phyloP scores from a whole-genome alignment of 2,797 vertebrate genomes.

The Acestrorhynchus altus region DNA sequence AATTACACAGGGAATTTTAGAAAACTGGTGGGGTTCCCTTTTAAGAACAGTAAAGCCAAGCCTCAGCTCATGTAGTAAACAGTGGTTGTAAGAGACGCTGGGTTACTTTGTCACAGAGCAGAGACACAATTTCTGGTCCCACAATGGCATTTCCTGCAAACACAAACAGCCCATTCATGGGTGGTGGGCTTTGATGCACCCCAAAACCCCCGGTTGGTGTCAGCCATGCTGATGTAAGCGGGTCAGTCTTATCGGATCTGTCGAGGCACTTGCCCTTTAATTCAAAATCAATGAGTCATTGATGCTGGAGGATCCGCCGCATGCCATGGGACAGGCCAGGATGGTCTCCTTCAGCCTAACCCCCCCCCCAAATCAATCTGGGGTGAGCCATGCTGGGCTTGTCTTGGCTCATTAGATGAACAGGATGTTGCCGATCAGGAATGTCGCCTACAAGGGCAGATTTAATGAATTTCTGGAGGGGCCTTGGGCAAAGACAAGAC shows the following conservation, averaged over 20 bases:
- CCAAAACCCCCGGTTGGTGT: constrained; percentile 54
- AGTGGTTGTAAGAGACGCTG: not conserved
- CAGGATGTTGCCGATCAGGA: not conserved
- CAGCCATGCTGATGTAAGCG: constrained; percentile 52
- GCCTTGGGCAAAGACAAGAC: not conserved
- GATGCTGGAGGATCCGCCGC: constrained; percentile 59
- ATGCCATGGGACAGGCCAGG: constrained; percentile 64
- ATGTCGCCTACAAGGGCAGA: not conserved
- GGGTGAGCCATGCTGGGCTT: too few relatives aligned
- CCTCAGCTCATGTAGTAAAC: not conserved
- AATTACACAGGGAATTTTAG: too few relatives aligned
- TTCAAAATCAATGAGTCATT: constrained; percentile 53
- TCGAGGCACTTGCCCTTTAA: constrained; percentile 50
- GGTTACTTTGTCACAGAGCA: constrained; percentile 12
- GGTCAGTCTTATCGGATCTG: constrained; percentile 58
- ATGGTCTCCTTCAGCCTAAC: not conserved
- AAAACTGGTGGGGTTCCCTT: too few relatives aligned
- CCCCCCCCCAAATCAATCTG: not conserved
- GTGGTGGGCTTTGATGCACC: constrained; percentile 72
- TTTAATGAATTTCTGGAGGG: not conserved
- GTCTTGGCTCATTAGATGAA: not conserved
- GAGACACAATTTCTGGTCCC: constrained; percentile 45
- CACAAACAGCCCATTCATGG: constrained; percentile 76
- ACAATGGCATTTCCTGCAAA: constrained; percentile 75
- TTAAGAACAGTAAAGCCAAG: not conserved